Evolutionary conservation across 2,113 vertebrate species (phyloP).

Genomic region (Grantiella picta): DNA sequence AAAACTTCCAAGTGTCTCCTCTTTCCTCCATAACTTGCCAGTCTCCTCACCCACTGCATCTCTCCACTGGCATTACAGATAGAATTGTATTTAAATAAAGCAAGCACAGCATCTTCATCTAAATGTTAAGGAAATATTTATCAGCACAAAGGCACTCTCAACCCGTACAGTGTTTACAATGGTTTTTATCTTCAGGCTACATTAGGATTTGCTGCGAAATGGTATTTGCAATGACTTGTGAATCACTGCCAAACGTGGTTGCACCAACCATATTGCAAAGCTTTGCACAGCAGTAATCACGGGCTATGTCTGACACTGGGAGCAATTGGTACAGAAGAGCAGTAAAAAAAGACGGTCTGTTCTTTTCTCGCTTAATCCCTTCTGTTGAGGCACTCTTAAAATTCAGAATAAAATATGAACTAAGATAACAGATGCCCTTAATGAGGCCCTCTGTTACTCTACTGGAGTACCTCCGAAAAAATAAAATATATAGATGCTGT

Average conservation of each 20-base stretch:
- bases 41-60: background rate
- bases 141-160: background rate
- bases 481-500: conserved; percentile 35
- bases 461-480: conserved; percentile 23
- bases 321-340: conserved; percentile 26
- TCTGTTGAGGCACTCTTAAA: conserved; percentile 64
- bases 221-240: conserved; percentile 40
- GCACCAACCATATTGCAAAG: conserved; percentile 41
- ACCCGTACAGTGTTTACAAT: background rate
- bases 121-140: conserved; percentile 29
- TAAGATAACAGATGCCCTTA: conserved; percentile 68
- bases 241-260: conserved; percentile 15
- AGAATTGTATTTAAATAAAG: background rate
- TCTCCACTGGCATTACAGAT: background rate
- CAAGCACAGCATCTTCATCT: background rate
- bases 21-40: background rate
- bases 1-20: background rate
- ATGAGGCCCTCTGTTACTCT: conserved; percentile 68
- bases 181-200: conserved; percentile 26
- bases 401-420: conserved; percentile 73
- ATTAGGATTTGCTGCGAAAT: conserved; percentile 43
- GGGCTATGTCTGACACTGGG: conserved; percentile 14
- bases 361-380: conserved; percentile 54
- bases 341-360: conserved; percentile 56
- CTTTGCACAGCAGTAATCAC: conserved; percentile 22